phyloP scores from a whole-genome alignment of 2,888 invertebrate species.

The Folsomia candida region DNA sequence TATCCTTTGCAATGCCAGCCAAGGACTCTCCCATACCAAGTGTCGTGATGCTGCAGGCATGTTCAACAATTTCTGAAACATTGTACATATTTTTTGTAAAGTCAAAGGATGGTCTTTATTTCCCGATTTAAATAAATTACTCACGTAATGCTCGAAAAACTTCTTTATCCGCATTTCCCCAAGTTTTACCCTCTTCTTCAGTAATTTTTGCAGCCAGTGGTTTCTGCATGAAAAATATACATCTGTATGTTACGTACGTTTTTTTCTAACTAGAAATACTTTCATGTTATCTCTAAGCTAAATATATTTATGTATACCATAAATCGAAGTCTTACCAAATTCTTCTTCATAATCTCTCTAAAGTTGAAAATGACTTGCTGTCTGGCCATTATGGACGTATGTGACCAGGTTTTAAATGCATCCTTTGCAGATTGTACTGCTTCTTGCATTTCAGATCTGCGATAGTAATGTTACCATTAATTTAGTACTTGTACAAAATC shows the following conservation, averaged over 20 bases:
- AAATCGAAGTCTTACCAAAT: conserved; percentile 62
- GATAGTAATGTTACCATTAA: too few relatives aligned
- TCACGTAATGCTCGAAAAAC: conserved; percentile 93
- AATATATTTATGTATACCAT: too few relatives aligned
- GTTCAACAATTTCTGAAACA: conserved; percentile 86
- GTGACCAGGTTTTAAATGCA: conserved; percentile 69
- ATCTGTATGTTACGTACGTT: too few relatives aligned
- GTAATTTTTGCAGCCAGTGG: conserved; percentile 89
- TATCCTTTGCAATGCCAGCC: conserved; percentile 82
- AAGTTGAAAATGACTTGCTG: conserved; percentile 89
- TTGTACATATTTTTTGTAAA: too few relatives aligned
- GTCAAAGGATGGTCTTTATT: too few relatives aligned
- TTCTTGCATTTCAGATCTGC: too few relatives aligned
- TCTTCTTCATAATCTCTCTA: conserved; percentile 79
- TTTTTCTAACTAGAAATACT: too few relatives aligned
- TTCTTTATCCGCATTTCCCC: conserved; percentile 96
- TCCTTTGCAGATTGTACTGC: conserved; percentile 83
- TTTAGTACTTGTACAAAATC: too few relatives aligned
- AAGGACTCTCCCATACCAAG: conserved; percentile 91
- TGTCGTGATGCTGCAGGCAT: conserved; percentile 88
- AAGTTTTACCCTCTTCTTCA: conserved; percentile 93
- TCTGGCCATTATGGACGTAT: conserved; percentile 89
- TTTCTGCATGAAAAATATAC: too few relatives aligned
- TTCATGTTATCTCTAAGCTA: conserved; percentile 15
- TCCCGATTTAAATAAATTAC: conserved; percentile 57